Percentiles rank a stretch among this genome's conserved stretches.
phyloP scores from a whole-genome alignment of 2,888 invertebrate genomes.

The Apodemia hepburni region DNA sequence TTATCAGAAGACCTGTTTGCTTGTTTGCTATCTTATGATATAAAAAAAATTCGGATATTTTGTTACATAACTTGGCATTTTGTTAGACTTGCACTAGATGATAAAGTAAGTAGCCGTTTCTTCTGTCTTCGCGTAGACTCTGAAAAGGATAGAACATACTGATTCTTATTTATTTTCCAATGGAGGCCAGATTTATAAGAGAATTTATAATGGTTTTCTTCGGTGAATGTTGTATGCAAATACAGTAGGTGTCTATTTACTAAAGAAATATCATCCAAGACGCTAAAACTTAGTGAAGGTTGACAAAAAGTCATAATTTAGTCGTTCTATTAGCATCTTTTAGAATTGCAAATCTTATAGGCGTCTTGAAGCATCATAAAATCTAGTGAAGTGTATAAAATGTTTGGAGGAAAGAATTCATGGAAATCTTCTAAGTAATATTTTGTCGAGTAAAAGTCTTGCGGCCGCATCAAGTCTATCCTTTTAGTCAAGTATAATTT shows the following conservation, averaged over 20 bases:
- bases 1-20: too few relatives aligned
- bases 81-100: too few relatives aligned
- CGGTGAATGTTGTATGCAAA: neutral
- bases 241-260: neutral
- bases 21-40: too few relatives aligned
- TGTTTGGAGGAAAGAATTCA: conserved; percentile 22
- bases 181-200: neutral
- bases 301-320: conserved; percentile 15
- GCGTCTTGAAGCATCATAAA: conserved; percentile 19
- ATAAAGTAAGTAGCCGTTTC: too few relatives aligned
- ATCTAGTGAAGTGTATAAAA: conserved; percentile 24
- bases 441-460: conserved; percentile 19
- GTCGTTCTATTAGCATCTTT: conserved; percentile 15
- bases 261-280: conserved; percentile 11
- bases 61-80: too few relatives aligned
- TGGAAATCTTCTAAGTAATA: conserved; percentile 23
- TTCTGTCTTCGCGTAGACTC: too few relatives aligned
- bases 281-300: conserved; percentile 13
- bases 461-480: conserved; percentile 19
- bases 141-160: too few relatives aligned
- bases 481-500: conserved; percentile 21
- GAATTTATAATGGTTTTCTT: neutral
- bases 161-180: neutral
- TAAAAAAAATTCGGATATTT: too few relatives aligned
- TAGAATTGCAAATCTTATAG: conserved; percentile 16